These are phyloP conservation scores for Parazoanthus atlanticus DNA, from an alignment of 92 coral and sea anemone genomes.

Conservation along the genomic window DNA sequence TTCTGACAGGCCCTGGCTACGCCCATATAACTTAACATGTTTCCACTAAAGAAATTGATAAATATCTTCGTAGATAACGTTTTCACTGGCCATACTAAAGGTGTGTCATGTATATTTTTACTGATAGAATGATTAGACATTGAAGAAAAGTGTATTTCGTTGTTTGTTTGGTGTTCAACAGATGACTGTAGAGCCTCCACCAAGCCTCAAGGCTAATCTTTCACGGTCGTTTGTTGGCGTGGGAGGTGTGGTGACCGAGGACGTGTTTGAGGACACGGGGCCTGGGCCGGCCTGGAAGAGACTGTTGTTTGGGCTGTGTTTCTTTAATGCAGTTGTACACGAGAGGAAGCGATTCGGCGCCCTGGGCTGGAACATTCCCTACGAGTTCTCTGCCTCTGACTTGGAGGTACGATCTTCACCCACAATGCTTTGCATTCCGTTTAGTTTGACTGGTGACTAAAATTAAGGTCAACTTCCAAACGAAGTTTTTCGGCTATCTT, in stretches of 20 bases:
- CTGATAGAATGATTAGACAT: no score
- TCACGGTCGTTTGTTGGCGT: constrained; percentile 88
- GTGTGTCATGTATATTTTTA: no score
- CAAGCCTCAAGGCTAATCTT: constrained; percentile 95
- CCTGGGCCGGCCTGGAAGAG: constrained; percentile 96
- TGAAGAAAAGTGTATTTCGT: neutral
- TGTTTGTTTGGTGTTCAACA: constrained; percentile 22
- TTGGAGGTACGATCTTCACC: constrained; percentile 71
- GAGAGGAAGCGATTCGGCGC: constrained; percentile 94
- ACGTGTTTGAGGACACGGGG: constrained; percentile 85
- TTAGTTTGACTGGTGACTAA: neutral
- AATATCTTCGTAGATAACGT: no score
- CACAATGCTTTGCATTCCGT: neutral
- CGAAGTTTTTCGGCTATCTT: no score
- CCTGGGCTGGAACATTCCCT: constrained; percentile 97
- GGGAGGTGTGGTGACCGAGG: constrained; percentile 91
- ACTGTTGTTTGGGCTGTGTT: constrained; percentile 93
- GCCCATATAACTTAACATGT: no score
- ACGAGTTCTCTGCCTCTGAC: constrained; percentile 92
- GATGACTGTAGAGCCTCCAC: constrained; percentile 99
- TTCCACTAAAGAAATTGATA: no score
- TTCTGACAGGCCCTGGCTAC: no score
- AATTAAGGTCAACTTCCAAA: neutral
- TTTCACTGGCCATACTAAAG: neutral
- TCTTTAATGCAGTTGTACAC: constrained; percentile 93